phyloP scores from a whole-genome alignment of 2,797 vertebrate genomes.

The Hippocampus kuda region DNA sequence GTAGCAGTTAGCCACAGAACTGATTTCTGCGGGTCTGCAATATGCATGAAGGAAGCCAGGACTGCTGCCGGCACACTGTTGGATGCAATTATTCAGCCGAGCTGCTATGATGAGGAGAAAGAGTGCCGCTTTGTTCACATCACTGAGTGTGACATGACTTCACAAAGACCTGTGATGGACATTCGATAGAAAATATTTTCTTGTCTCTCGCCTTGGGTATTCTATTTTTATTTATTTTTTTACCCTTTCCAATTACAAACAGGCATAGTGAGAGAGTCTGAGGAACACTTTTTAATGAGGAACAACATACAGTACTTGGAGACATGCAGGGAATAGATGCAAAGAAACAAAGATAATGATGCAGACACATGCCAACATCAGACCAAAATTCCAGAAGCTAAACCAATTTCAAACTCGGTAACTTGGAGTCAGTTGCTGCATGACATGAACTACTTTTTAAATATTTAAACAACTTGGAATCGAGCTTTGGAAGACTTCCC shows the following conservation, averaged over 20 bases:
- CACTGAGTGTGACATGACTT: constrained; percentile 23
- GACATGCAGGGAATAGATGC: background rate
- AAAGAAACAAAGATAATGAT: constrained; percentile 3
- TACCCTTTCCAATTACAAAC: constrained; percentile 28
- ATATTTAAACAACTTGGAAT: constrained; percentile 2
- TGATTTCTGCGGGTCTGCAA: constrained; percentile 67
- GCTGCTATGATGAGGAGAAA: constrained; percentile 33
- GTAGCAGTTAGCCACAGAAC: constrained; percentile 54
- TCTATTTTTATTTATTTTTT: constrained; percentile 8
- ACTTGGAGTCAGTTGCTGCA: background rate
- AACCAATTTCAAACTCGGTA: constrained; percentile 19
- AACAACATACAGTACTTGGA: background rate
- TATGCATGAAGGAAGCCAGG: constrained; percentile 64
- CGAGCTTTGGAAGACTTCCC: background rate
- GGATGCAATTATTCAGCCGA: constrained; percentile 63
- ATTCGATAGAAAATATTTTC: constrained; percentile 18
- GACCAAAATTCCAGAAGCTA: constrained; percentile 3
- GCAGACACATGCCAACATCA: constrained; percentile 11
- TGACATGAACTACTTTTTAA: constrained; percentile 1
- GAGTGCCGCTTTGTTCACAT: constrained; percentile 36
- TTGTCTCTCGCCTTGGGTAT: background rate
- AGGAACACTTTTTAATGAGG: constrained; percentile 10
- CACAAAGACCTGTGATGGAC: constrained; percentile 15
- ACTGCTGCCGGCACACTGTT: constrained; percentile 22
- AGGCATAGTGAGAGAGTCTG: constrained; percentile 23